Evolutionary conservation across 2,888 invertebrate species (phyloP), one percentile per base, ranked within the genome.

Genomic region (Mythimna loreyi): DNA sequence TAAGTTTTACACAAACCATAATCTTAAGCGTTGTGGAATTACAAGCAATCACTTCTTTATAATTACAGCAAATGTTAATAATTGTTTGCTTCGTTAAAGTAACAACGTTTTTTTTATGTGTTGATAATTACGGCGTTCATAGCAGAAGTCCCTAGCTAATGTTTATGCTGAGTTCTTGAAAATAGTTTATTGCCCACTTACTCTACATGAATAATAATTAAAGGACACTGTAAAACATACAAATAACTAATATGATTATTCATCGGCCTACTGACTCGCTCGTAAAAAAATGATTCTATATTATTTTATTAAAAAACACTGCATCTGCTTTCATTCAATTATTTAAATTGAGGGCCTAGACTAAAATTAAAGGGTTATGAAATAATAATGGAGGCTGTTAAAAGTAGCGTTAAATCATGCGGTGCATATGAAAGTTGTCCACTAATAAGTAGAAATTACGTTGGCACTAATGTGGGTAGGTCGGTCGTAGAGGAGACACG

Each of bases 1-100:
- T 78, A 70, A 76, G 58, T 75, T 81, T 72, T 67, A 79, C 72
- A 70, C 65, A 55, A 75, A 60, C 75, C 65, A 78, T 85, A 82
- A 80, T 83, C 53, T 75, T 83, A 86, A 87, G 82, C 73, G 75
- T 79, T 75, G 66, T 80, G 55, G 70, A 80, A 67, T 72, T 75
- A 72, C 65, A 30, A 60, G 75, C 64, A 80, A 79, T 79, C 49
- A 69, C 55, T 66, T 66, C 63, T 78, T 60, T 73, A 64, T 78
- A 81, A 79, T 82, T 79, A 69, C 57, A 61, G 71, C 64, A 75
- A 78, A 75, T 75, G 70, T 70, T 72, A 58, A 70, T 81, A 72
- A 81, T 82, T 77, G 62, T 77, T 78, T 72, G 69, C 68, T 76
- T 82, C 78, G 72, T 83, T 84, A 81, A 78, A 83, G 75, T 82